Base-by-base conservation (phyloP, 2,888 invertebrate species). In the Zaprionus obscuricornis region DNA sequence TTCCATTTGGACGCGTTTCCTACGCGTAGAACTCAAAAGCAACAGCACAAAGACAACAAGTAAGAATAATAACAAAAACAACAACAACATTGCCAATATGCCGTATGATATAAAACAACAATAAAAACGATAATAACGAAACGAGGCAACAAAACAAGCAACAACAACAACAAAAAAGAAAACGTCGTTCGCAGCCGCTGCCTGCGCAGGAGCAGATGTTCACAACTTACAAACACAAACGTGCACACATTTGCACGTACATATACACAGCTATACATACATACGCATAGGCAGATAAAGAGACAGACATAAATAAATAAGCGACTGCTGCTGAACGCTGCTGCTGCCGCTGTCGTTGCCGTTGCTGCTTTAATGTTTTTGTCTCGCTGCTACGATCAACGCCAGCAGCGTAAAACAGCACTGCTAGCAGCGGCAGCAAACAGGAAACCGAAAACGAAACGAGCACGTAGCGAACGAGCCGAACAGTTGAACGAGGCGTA, bases 181-280 rank as follows among this genome's bases (percentile, higher is more conserved):
- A 83, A 73, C 63, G 65, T 59, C 47, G 76, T 57, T 81, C 54
- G 58, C 74, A 81, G 74, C 66, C 69, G 74, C 56, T 68, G 74
- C 64, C 65, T 63, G 74, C 51, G 51, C 71, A 85, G 78, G 88
- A 90, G 89, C 89, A 89, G 89, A 89, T 89, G 89, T 90, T 89
- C 90, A 88, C 86, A 85, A 82, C 84, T 83, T 62, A 70, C 86
- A 77, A 67, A 85, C 54, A 71, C 52, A 52, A 49, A 24, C 18
- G 43, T 58, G 26, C 31, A 43, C 26, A 39, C 18, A 47, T 20
- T 8, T 17, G 34, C 33, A 50, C 46, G 51, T 13, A 37, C 14
- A 40, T 14, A 29, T n/a, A 47, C 26, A 37, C 2, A 40, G 13
- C 37, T 7, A 36, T 27, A 29, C 46, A 33, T 29, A 40, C 16